Conservation (phyloP, 2,113 vertebrate species). For the Lasiurus borealis region DNA sequence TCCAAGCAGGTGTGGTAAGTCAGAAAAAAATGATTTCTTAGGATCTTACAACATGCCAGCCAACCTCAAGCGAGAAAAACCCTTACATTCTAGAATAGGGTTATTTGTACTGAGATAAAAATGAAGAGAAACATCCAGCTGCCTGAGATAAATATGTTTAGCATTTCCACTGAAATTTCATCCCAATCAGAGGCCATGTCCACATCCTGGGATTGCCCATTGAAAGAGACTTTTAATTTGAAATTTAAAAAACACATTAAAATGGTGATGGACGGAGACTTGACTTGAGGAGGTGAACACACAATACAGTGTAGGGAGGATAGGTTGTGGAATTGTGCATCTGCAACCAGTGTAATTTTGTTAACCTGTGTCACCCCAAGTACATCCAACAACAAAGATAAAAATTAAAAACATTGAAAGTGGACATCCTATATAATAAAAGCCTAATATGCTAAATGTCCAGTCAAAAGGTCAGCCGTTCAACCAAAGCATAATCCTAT, state of each 20-base stretch:
- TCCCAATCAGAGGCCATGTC: neutral
- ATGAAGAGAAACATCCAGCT: neutral
- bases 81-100: neutral
- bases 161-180: neutral
- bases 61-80: neutral
- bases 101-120: neutral
- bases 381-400: neutral
- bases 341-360: neutral
- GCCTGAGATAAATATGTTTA: neutral
- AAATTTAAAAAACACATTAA: neutral
- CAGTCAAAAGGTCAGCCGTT: too few species aligned
- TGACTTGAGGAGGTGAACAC: neutral
- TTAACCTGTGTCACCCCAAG: neutral
- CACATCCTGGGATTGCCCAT: neutral
- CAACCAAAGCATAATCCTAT: too few species aligned
- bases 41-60: neutral
- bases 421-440: neutral
- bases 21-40: neutral
- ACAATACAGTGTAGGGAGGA: neutral
- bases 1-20: neutral
- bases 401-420: neutral
- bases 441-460: too few species aligned
- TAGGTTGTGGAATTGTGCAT: neutral
- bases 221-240: neutral
- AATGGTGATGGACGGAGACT: neutral